Conservation (phyloP, 1,140 invertebrate genomes). For the Drosophila kepulauana region DNA sequence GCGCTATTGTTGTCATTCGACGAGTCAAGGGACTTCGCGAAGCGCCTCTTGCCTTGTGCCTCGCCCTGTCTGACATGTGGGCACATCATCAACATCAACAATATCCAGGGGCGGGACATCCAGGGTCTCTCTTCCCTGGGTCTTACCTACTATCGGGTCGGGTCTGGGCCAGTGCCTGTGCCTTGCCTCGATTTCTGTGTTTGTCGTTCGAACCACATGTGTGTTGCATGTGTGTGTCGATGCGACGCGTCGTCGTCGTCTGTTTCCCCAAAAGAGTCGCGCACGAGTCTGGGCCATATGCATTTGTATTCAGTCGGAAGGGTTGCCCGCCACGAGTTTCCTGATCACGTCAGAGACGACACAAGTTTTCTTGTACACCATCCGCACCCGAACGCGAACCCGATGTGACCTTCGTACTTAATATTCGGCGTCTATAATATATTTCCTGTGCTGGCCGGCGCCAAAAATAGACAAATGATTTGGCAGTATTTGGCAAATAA, state of each 20-base stretch:
- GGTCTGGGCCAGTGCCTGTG: background rate
- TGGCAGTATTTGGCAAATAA: constrained; percentile 49
- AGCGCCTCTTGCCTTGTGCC: constrained; percentile 1
- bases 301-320: constrained; percentile 1
- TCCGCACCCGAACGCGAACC: background rate
- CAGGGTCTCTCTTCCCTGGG: constrained; percentile 9
- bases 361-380: background rate
- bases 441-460: constrained; percentile 33
- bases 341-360: constrained; percentile 20
- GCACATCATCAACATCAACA: constrained; percentile 52
- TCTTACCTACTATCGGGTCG: constrained; percentile 54
- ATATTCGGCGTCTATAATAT: constrained; percentile 25
- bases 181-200: constrained; percentile 33
- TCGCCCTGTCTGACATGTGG: constrained; percentile 58
- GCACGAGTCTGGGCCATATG: constrained; percentile 9
- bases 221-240: constrained; percentile 67
- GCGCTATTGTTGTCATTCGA: constrained; percentile 69
- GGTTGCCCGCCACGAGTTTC: constrained; percentile 32
- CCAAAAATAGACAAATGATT: constrained; percentile 52
- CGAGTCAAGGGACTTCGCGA: constrained; percentile 18
- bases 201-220: constrained; percentile 66
- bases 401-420: constrained; percentile 25
- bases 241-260: constrained; percentile 10
- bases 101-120: constrained; percentile 18
- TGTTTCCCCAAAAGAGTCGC: constrained; percentile 12